phyloP scores from a whole-genome alignment of 2,797 vertebrate species.

The Prionace glauca region DNA sequence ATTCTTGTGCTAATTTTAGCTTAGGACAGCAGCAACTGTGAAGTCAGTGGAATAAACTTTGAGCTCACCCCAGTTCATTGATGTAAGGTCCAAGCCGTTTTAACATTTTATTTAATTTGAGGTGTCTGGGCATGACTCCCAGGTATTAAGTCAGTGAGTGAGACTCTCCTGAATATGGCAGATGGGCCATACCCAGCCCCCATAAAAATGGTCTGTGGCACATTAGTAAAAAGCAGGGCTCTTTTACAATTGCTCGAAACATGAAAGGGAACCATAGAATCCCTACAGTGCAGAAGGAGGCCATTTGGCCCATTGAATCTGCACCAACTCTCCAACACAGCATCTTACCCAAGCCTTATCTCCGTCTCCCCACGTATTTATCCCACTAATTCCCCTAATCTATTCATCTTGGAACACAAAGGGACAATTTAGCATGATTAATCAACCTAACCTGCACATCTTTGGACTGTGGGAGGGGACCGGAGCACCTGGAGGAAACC shows the following conservation, averaged over 20 bases:
- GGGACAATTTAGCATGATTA: no score
- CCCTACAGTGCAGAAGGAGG: no score
- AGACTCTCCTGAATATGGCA: not conserved
- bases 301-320: no score
- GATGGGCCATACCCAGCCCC: not conserved
- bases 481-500: no score
- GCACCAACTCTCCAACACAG: no score
- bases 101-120: not conserved
- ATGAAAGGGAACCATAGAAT: no score
- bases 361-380: no score
- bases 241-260: not conserved
- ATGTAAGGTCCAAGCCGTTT: not conserved
- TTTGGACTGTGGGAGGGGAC: no score
- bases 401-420: no score
- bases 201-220: not conserved
- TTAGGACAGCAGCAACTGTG: not conserved
- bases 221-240: not conserved
- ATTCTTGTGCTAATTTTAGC: not conserved
- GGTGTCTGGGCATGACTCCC: not conserved
- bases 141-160: not conserved
- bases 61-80: not conserved
- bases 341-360: no score
- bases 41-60: not conserved
- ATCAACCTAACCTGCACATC: no score
- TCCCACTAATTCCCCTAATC: no score